Conservation (phyloP, 30 jellyfish, hydroid and myxozoan species). For the Aurelia coerulea region DNA sequence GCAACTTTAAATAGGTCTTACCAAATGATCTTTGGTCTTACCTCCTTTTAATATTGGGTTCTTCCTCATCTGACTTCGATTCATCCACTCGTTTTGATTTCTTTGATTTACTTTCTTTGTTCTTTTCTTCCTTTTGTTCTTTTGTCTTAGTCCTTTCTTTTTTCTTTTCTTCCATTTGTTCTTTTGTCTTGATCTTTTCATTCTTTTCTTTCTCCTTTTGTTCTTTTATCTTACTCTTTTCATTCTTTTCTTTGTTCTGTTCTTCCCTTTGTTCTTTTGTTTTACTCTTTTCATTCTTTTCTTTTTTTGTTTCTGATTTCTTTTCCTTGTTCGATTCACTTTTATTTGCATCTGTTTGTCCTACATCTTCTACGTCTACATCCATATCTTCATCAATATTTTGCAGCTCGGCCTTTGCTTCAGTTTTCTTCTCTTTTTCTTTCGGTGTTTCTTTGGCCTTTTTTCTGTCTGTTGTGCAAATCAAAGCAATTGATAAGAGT, state of each 20-base stretch:
- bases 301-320: not conserved
- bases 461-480: not conserved
- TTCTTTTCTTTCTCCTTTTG: not conserved
- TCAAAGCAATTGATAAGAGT: too few relatives aligned
- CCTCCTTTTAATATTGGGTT: slow-evolving; percentile 12
- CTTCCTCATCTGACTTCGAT: not conserved
- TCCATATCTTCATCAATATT: slow-evolving; percentile 18
- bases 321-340: not conserved
- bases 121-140: not conserved
- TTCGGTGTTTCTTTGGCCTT: not conserved
- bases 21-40: not conserved
- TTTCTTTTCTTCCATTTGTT: slow-evolving; percentile 2
- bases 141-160: not conserved
- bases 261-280: not conserved
- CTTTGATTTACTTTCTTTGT: slow-evolving; percentile 4
- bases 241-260: not conserved
- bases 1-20: too few relatives aligned
- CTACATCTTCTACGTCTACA: slow-evolving; percentile 2
- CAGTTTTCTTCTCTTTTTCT: slow-evolving; percentile 11
- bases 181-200: not conserved
- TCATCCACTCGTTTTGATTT: slow-evolving; percentile 18
- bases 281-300: not conserved
- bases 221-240: not conserved
- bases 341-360: not conserved
- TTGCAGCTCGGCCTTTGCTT: slow-evolving; percentile 11